Evolutionary conservation across 2,113 vertebrate genomes (phyloP), one percentile per base, ranked within the genome.

Genomic region (Oncorhynchus keta): DNA sequence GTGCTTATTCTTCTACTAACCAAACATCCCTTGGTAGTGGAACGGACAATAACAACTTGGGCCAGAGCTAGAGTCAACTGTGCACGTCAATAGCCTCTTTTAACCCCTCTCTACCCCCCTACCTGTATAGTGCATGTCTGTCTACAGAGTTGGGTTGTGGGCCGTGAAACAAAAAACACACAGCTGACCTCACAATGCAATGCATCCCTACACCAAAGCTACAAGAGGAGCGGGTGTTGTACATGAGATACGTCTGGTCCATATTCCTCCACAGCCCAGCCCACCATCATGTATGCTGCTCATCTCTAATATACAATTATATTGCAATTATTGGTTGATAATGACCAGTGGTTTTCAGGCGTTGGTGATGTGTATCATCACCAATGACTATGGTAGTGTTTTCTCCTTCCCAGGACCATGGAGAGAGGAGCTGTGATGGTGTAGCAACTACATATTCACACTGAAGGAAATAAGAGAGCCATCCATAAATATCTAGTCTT

Each of bases 161-260:
- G 87, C 87, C 86, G 84, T 88, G 90, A 91, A 92, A 93, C 92
- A 92, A 91, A 91, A 89, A 92, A 85, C 87, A 90, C 89, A 89
- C 85, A 89, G 83, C 55, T 78, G 72, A 85, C 79, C 81, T 85
- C 85, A 55, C 73, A 80, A 86, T 82, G 75, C 72, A 79, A 81
- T 71, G 70, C 75, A 79, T 80, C 86, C 77, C 78, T 76, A 79
- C 70, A 83, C 76, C 79, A 84, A 88, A 85, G 88, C 85, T 90
- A 86, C 77, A 86, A 83, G 86, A 88, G 84, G 88, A 90, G 81
- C 81, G 86, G 89, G 84, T 81, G 87, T 79, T 81, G 72, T 77
- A 78, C 81, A 85, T 4, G 32, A 45, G 45, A 20, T 35, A 8
- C 30, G 9, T 12, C 24, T 30, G 32, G 61, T 24, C 7, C 24